Evolutionary conservation across 2,888 invertebrate genomes (phyloP).

Genomic region (Augochlorella aurata): DNA sequence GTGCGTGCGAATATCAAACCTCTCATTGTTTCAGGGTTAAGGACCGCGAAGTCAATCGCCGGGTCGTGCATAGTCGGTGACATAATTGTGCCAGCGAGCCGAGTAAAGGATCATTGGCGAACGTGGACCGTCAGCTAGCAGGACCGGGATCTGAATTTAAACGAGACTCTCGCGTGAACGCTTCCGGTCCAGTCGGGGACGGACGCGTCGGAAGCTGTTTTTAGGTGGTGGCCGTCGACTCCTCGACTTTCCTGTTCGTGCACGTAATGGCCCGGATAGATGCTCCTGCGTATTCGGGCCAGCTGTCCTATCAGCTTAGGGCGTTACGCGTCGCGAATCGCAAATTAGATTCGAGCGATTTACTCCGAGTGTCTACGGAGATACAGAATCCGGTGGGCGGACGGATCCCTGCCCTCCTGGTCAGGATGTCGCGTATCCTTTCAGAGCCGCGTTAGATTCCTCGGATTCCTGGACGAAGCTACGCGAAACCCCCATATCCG

Average conservation of each 20-base stretch:
- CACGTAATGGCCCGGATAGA: slow-evolving; percentile 48
- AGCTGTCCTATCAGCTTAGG: slow-evolving; percentile 32
- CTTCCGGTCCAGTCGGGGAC: slow-evolving; percentile 13
- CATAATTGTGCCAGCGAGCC: neutral
- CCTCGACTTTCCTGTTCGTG: slow-evolving; percentile 27
- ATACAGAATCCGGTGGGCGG: slow-evolving; percentile 36
- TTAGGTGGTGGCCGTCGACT: slow-evolving; percentile 22
- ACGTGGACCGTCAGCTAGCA: slow-evolving; percentile 14
- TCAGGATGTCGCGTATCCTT: neutral
- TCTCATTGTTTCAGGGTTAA: too few species aligned
- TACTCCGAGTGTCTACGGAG: slow-evolving; percentile 30
- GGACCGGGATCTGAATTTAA: slow-evolving; percentile 57
- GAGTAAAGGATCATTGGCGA: slow-evolving; percentile 12
- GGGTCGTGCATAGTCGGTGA: neutral
- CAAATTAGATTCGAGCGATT: slow-evolving; percentile 61
- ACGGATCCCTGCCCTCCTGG: neutral
- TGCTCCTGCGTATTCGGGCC: slow-evolving; percentile 21
- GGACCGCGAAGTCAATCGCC: neutral
- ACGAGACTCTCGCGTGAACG: slow-evolving; percentile 32
- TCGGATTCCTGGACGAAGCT: slow-evolving; percentile 37
- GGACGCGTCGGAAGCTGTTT: slow-evolving; percentile 38
- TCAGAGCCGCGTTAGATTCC: slow-evolving; percentile 40
- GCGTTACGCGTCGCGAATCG: slow-evolving; percentile 53
- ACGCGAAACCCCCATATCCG: neutral
- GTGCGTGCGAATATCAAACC: too few species aligned